Evolutionary conservation across 2,113 vertebrate species (phyloP).

Genomic region (Channa maculata): DNA sequence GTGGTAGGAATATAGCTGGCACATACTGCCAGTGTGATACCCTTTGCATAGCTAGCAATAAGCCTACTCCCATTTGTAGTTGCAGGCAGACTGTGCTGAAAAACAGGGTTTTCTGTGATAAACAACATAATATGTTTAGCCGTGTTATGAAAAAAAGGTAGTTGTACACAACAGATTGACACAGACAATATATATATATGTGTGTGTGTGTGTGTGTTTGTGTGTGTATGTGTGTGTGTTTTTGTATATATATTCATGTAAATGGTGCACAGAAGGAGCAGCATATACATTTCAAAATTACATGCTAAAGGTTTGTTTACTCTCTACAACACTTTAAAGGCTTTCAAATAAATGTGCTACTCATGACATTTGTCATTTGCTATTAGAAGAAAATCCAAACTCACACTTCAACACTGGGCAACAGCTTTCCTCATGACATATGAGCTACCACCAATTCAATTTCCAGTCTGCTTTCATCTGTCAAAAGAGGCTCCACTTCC

Average conservation of each 20-base stretch:
- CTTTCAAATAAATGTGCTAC: background rate
- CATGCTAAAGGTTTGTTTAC: too few relatives aligned
- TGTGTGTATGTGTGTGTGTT: too few relatives aligned
- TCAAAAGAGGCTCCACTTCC: constrained; percentile 31
- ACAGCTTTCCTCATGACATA: constrained; percentile 17
- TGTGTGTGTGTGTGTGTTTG: too few relatives aligned
- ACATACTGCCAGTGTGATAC: background rate
- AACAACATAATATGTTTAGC: too few relatives aligned
- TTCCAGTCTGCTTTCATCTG: constrained; percentile 52
- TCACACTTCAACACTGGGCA: constrained; percentile 9
- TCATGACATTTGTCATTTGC: background rate
- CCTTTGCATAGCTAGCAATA: background rate
- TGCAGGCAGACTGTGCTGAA: background rate
- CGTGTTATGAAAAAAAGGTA: too few relatives aligned
- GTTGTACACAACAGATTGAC: too few relatives aligned
- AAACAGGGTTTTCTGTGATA: background rate
- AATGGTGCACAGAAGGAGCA: too few relatives aligned
- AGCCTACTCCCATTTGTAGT: background rate
- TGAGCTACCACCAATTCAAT: constrained; percentile 10
- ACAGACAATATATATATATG: too few relatives aligned
- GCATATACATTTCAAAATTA: background rate
- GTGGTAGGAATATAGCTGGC: background rate
- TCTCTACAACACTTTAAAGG: background rate
- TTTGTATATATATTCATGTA: too few relatives aligned
- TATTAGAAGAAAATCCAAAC: background rate